Evolutionary conservation across 53 echinoderm and acorn worm species (phyloP).

Genomic region (Stichopus horrens): DNA sequence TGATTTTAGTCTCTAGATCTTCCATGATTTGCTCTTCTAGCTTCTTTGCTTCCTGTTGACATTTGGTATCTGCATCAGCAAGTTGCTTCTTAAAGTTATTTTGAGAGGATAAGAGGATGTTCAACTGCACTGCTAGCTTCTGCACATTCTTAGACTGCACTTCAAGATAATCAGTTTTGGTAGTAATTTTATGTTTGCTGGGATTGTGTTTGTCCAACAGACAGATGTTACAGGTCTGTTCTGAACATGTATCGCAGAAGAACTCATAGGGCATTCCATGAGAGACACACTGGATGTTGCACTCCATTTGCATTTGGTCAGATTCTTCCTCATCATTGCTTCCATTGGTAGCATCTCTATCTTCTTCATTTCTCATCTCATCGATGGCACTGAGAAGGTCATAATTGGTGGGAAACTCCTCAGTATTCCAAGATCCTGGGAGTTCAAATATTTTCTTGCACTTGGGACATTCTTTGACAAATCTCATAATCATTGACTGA

Average conservation of each 20-base stretch:
- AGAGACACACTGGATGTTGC: neutral
- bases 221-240: neutral
- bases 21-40: constrained; percentile 7
- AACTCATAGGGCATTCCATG: constrained; percentile 10
- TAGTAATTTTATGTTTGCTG: neutral
- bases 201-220: constrained; percentile 10
- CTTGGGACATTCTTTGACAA: neutral
- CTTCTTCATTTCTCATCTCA: neutral
- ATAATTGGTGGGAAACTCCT: constrained; percentile 5
- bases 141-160: neutral
- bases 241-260: neutral
- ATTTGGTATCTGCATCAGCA: neutral
- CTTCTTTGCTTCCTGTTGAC: neutral
- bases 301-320: no score
- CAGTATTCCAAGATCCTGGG: neutral
- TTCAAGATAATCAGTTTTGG: neutral
- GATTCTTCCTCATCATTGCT: neutral
- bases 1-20: constrained; percentile 13
- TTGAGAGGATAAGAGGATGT: neutral
- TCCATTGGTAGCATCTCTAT: neutral
- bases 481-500: constrained; percentile 10
- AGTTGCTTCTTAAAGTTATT: neutral
- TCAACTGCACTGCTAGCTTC: neutral
- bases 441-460: neutral
- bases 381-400: constrained; percentile 4